phyloP scores from a whole-genome alignment of 2,888 invertebrate genomes.

The Philereme vetulata region DNA sequence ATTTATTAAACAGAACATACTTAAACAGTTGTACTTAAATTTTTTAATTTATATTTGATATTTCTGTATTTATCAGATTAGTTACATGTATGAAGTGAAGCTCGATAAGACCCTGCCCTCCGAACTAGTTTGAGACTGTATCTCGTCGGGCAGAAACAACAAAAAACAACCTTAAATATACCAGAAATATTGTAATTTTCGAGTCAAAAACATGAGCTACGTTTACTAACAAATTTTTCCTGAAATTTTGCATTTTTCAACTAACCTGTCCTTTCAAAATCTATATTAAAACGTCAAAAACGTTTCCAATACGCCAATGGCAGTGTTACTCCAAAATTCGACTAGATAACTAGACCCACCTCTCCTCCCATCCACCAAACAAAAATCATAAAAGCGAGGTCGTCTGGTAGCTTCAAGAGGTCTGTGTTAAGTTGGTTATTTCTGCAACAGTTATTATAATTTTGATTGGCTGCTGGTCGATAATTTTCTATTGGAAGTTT shows the following conservation, averaged over 20 bases:
- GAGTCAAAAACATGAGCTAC: background rate
- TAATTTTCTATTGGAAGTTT: constrained; percentile 52
- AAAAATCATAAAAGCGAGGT: constrained; percentile 5
- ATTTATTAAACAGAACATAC: too few relatives aligned
- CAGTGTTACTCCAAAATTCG: constrained; percentile 44
- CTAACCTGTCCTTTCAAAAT: constrained; percentile 37
- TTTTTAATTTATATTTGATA: too few relatives aligned
- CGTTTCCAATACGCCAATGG: constrained; percentile 40
- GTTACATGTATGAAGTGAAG: too few relatives aligned
- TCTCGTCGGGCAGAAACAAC: too few relatives aligned
- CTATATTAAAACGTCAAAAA: constrained; percentile 44
- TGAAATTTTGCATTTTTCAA: constrained; percentile 32
- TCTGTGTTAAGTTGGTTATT: constrained; percentile 40
- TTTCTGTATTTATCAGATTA: too few relatives aligned
- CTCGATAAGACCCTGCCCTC: too few relatives aligned
- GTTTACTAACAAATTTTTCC: background rate
- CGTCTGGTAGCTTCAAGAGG: constrained; percentile 26
- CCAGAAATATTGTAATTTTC: too few relatives aligned
- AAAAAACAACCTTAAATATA: too few relatives aligned
- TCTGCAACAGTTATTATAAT: constrained; percentile 66
- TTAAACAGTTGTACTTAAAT: too few relatives aligned
- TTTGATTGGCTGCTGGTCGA: constrained; percentile 64
- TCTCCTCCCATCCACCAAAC: constrained; percentile 1
- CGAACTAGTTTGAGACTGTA: too few relatives aligned
- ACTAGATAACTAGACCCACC: constrained; percentile 41